phyloP scores from a whole-genome alignment of 2,113 vertebrate species.

The Nematolebias whitei region DNA sequence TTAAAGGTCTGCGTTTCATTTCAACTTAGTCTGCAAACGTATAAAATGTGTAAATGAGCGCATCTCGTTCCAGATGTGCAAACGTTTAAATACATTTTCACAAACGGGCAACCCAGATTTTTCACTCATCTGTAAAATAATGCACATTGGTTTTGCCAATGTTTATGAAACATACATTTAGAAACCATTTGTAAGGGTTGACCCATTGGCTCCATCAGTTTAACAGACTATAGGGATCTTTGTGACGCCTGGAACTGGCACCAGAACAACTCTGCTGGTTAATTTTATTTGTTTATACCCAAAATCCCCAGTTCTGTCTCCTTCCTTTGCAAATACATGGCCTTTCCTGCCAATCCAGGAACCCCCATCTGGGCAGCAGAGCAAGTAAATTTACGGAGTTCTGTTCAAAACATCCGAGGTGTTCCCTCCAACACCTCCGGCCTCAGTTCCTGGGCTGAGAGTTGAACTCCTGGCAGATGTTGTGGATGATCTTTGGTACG shows the following conservation, averaged over 20 bases:
- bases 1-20: conserved; percentile 7
- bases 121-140: neutral
- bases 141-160: no score
- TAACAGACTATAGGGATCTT: conserved; percentile 3
- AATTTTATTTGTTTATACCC: neutral
- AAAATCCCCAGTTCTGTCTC: neutral
- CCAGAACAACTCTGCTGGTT: no score
- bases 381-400: conserved; percentile 50
- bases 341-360: conserved; percentile 44
- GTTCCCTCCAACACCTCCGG: neutral
- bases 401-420: conserved; percentile 5
- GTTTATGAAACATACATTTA: conserved; percentile 10
- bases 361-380: conserved; percentile 46
- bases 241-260: neutral
- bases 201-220: neutral
- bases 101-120: conserved; percentile 10
- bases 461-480: conserved; percentile 98
- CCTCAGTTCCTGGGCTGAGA: conserved; percentile 94
- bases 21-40: neutral
- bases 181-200: conserved; percentile 14
- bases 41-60: neutral
- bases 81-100: neutral
- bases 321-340: conserved; percentile 38
- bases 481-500: conserved; percentile 90
- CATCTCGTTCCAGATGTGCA: neutral